Conservation (phyloP, 2,888 invertebrate species). For the Aricia artaxerxes region DNA sequence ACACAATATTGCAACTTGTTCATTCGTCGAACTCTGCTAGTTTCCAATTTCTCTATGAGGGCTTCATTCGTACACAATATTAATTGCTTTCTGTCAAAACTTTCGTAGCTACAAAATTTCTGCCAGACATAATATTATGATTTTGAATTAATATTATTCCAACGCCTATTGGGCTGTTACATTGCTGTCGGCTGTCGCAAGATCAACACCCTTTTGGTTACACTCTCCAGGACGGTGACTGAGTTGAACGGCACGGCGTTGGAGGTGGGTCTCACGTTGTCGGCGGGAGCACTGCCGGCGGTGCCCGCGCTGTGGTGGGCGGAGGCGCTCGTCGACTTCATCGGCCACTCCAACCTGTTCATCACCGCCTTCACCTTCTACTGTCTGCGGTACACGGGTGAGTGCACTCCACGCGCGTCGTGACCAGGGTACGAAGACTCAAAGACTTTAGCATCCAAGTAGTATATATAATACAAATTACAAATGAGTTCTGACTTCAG, state of each 20-base stretch:
- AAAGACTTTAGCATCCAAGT: background rate
- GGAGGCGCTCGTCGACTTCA: slow-evolving; percentile 90
- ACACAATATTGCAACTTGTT: no score
- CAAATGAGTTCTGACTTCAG: no score
- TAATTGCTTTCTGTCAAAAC: no score
- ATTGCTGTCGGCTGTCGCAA: no score
- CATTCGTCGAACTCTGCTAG: no score
- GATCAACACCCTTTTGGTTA: background rate
- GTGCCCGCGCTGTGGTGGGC: slow-evolving; percentile 87
- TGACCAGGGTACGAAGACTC: background rate
- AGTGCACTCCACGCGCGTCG: slow-evolving; percentile 36
- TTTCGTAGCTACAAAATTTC: no score
- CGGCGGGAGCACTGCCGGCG: slow-evolving; percentile 85
- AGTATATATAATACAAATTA: background rate
- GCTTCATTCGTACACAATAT: no score
- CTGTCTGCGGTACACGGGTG: slow-evolving; percentile 87
- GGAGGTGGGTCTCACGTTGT: slow-evolving; percentile 84
- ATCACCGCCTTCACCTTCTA: slow-evolving; percentile 91
- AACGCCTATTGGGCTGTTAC: no score
- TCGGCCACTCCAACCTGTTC: slow-evolving; percentile 90
- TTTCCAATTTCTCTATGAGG: no score
- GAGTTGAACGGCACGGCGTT: slow-evolving; percentile 76
- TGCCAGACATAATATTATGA: no score
- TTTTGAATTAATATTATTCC: no score
- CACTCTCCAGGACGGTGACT: slow-evolving; percentile 78